Evolutionary conservation across 2,113 vertebrate species (phyloP).

Genomic region (Macheiramphus alcinus): DNA sequence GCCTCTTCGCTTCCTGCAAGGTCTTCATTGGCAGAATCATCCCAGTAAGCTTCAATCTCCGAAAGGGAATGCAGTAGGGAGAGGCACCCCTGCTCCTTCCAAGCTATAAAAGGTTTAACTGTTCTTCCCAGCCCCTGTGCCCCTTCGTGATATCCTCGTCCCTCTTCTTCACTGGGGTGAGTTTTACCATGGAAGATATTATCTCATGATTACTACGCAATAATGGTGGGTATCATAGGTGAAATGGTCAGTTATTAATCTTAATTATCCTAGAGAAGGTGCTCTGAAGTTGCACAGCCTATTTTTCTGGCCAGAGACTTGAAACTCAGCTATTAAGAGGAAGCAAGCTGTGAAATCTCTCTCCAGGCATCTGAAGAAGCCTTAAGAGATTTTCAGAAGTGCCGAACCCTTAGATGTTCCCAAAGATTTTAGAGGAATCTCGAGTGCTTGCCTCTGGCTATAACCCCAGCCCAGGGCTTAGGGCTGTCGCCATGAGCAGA

Average conservation of each 20-base stretch:
- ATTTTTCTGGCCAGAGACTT: not conserved
- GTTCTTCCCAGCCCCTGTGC: not conserved
- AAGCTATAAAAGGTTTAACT: not conserved
- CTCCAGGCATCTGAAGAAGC: slow-evolving; percentile 45
- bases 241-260: not conserved
- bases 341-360: slow-evolving; percentile 37
- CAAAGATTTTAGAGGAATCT: slow-evolving; percentile 51
- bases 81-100: not conserved
- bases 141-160: not conserved
- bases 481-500: slow-evolving; percentile 13
- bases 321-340: not conserved
- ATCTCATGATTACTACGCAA: accelerated
- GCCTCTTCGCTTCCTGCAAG: not conserved
- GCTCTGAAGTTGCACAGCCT: not conserved
- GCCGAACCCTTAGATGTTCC: slow-evolving; percentile 51
- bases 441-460: slow-evolving; percentile 33
- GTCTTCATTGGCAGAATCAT: not conserved
- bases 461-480: slow-evolving; percentile 32
- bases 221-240: not conserved
- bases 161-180: not conserved
- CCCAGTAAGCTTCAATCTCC: not conserved
- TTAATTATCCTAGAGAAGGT: not conserved
- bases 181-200: not conserved
- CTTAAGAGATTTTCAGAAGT: slow-evolving; percentile 38
- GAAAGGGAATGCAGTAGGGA: not conserved